Base-by-base conservation (phyloP, 1,140 invertebrate species). In the Drosophila sturtevanti region DNA sequence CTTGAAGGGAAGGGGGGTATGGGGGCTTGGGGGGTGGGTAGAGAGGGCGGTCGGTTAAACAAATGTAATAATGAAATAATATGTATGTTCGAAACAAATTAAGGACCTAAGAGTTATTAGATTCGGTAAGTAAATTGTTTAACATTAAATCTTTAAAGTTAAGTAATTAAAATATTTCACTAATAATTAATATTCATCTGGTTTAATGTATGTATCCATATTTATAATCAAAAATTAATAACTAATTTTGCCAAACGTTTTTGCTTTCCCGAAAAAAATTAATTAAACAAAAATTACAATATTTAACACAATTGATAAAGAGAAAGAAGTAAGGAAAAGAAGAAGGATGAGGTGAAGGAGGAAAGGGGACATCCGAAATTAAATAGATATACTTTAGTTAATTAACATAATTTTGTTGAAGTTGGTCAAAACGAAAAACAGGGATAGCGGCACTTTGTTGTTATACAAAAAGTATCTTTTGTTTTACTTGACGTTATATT, bases 171-270 rank as follows among this genome's bases (percentile, higher is more conserved):
- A 87, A 87, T 87, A 87, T 87, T 87, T 87, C 73, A 82, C 82
- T 87, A 87, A 81, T 77, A 81, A 87, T 86, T 87, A 86, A 76
- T 86, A 86, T 87, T 87, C 81, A 87, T 78, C 75, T 84, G 70
- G 68, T 86, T 69, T 86, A 63, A 77, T 41, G 62, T 56, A 65
- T 68, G 37, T 63, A 38, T 72, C 68, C 79, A 58, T 62, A 56
- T 67, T 52, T 80, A 68, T 79, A 79, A 87, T 84, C 87, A 82
- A 79, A 89, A 89, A 89, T 85, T 90, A 86, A 71, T 70, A 90
- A 79, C 87, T 90, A 89, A 77, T 87, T 84, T 90, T 90, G 82
- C 87, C 87, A 90, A 90, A 90, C 77, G 81, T 89, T 79, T 86
- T 90, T 90, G 89, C 80, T 90, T 90, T 90, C 89, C 89, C 89